Conservation (phyloP, 2,113 vertebrate species). For the Ceratotherium simum region DNA sequence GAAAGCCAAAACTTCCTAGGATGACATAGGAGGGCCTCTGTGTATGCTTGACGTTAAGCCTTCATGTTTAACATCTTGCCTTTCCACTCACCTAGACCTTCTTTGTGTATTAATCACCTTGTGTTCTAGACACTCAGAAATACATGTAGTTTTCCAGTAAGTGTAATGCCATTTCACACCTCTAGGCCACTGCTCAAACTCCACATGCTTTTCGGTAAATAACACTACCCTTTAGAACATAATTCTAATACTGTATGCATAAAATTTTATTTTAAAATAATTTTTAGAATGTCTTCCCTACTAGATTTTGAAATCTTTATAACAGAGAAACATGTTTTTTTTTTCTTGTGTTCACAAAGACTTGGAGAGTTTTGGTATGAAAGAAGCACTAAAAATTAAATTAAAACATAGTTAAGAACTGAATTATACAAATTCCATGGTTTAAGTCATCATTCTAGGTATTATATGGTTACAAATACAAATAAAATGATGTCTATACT, state of each 20-base stretch:
- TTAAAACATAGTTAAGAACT: background rate
- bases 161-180: background rate
- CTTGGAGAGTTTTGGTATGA: background rate
- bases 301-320: background rate
- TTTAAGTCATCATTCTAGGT: background rate
- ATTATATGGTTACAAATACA: background rate
- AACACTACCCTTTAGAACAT: background rate
- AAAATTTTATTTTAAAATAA: background rate
- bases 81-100: background rate
- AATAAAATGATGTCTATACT: background rate
- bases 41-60: background rate
- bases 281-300: background rate
- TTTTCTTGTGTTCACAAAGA: background rate
- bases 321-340: background rate
- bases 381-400: background rate
- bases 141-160: background rate
- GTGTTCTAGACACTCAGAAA: background rate
- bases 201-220: background rate
- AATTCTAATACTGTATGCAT: background rate
- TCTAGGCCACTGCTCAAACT: background rate
- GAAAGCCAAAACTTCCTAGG: background rate
- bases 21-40: background rate
- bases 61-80: background rate
- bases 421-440: background rate
- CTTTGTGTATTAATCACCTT: background rate